A percentile compares a stretch with the other conserved stretches of the same genome.
These are phyloP conservation scores for Nematolebias whitei DNA, from an alignment of 2,113 vertebrate species.

Conservation along the genomic window DNA sequence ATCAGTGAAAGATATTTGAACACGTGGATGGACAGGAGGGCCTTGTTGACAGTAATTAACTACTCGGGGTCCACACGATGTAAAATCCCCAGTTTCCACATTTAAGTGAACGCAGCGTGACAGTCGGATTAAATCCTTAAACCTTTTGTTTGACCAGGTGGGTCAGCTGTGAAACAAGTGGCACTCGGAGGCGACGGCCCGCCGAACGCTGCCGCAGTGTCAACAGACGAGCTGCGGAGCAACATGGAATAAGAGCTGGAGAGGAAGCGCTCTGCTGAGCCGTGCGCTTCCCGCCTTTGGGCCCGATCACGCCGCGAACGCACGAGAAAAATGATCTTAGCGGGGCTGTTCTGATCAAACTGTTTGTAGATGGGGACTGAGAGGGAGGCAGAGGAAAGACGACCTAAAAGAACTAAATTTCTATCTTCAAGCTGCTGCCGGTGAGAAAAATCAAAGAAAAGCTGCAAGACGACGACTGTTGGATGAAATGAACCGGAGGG, in stretches of 20 bases:
- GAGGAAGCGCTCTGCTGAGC: constrained; percentile 43
- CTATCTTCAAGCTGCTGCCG: constrained; percentile 31
- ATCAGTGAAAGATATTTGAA: constrained; percentile 30
- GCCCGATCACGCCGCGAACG: constrained; percentile 43
- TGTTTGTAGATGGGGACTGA: constrained; percentile 21
- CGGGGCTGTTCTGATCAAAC: constrained; percentile 51
- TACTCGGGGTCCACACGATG: constrained; percentile 38
- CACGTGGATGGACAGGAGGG: constrained; percentile 55
- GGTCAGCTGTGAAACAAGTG: constrained; percentile 56
- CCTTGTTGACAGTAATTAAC: constrained; percentile 52
- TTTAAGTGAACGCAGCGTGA: constrained; percentile 43
- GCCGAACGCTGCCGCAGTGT: constrained; percentile 45
- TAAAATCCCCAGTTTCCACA: constrained; percentile 43
- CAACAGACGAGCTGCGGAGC: constrained; percentile 60
- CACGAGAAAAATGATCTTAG: constrained; percentile 61
- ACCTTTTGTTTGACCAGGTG: constrained; percentile 67
- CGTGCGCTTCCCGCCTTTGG: constrained; percentile 36
- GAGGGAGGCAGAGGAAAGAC: neutral
- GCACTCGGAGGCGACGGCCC: constrained; percentile 37
- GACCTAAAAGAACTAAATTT: constrained; percentile 35
- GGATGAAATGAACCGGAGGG: constrained; percentile 14
- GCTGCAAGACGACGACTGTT: neutral
- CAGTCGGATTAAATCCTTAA: constrained; percentile 45
- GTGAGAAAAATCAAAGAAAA: constrained; percentile 24
- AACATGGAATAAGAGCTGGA: constrained; percentile 62